Conservation (phyloP, 2,113 vertebrate species). For the Chaetops frenatus region DNA sequence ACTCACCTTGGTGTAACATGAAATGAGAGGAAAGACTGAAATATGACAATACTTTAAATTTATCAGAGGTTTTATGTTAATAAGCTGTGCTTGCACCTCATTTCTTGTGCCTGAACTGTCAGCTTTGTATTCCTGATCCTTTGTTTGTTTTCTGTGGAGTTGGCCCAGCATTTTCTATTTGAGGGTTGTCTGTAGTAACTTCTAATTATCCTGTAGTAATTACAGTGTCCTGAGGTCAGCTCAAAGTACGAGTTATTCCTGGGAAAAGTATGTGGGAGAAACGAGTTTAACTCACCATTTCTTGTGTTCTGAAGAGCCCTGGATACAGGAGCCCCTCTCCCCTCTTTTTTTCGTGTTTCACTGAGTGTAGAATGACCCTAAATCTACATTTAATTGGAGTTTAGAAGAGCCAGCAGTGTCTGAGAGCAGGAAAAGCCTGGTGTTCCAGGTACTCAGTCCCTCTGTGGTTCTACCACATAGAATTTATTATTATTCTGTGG, state of each 20-base stretch:
- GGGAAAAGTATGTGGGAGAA: not conserved
- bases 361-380: not conserved
- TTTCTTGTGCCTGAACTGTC: not conserved
- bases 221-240: not conserved
- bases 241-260: not conserved
- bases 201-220: not conserved
- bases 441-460: not conserved
- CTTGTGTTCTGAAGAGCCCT: not conserved
- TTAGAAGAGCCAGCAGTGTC: not conserved
- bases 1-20: not conserved
- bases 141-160: not conserved
- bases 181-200: not conserved
- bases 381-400: not conserved
- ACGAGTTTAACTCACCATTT: not conserved
- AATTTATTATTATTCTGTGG: not conserved
- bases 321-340: not conserved
- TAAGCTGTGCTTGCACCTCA: not conserved
- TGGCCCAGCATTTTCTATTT: not conserved
- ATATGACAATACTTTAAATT: not conserved
- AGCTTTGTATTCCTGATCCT: not conserved
- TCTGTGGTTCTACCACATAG: not conserved
- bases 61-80: not conserved
- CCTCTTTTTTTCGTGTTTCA: not conserved
- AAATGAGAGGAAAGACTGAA: not conserved
- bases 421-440: not conserved